Base-by-base conservation (phyloP, 2,888 invertebrate genomes). In the Drosophila neotestacea region DNA sequence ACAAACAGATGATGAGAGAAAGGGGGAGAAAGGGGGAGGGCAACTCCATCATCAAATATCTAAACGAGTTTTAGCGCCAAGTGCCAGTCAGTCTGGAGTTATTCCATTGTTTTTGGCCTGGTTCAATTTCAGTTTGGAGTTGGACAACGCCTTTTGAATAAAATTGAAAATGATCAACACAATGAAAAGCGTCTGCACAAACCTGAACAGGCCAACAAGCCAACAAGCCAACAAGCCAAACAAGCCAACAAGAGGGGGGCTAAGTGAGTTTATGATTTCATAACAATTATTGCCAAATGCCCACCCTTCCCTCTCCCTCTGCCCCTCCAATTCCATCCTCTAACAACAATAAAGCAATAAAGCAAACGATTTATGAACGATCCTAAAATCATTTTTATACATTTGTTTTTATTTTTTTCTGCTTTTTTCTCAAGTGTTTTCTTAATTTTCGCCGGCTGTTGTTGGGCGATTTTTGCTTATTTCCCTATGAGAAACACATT, bases 201-300 rank as follows among this genome's bases (percentile, higher is more conserved):
- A 54, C 64, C 60, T 44, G 60, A 70, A 54, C 56, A 52, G 61
- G 11, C 58, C 11, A 60, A n/a, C 10, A 36, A 13, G 1, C n/a
- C n/a, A n/a, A 16, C 30, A 30, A 30, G 30, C 30, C 5, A 7
- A 5, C 5, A 52, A 56, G 11, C 58, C 11, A 60, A n/a, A 16
- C 30, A 30, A 30, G 30, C 30, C 5, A 7, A 5, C 5, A 10
- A 16, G n/a, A 6, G 41, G 28, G 32, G 16, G 28, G 9, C 11
- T 16, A 39, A 55, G 22, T 11, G 52, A 42, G 55, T 38, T 27
- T 41, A 39, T 34, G 72, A 73, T 84, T 88, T 88, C 84, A 80
- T 84, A 88, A 84, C 86, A 84, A 88, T 75, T 81, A 86, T 84
- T 88, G 84, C 88, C 73, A 88, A 84, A 88, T 83, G 84, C 63